These are phyloP conservation scores for Cacoxenus indagator DNA, from an alignment of 2,888 invertebrate genomes.

Conservation along the genomic window DNA sequence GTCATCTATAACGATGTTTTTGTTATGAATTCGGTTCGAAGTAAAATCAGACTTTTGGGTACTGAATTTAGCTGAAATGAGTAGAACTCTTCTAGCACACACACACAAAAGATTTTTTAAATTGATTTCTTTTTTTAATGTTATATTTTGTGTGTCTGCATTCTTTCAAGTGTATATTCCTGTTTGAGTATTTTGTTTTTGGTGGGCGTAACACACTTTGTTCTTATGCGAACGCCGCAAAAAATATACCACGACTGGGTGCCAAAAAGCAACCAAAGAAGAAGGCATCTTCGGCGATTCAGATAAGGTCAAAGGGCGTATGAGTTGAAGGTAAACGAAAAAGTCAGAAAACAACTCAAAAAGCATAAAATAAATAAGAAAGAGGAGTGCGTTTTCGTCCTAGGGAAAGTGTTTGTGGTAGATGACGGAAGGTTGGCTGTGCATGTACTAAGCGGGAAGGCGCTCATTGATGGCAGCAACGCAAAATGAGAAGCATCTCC, in stretches of 20 bases:
- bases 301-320: not conserved
- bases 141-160: conserved; percentile 16
- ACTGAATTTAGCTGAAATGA: conserved; percentile 1
- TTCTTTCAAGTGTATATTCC: conserved; percentile 24
- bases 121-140: not conserved
- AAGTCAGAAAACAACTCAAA: not conserved
- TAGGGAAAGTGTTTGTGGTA: not conserved
- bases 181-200: conserved; percentile 19
- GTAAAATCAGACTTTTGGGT: conserved; percentile 66
- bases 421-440: not conserved
- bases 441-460: not conserved
- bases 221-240: not conserved
- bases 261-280: not conserved
- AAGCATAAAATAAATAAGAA: not conserved
- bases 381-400: not conserved
- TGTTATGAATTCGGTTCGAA: conserved; percentile 50
- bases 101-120: not conserved
- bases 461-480: not conserved
- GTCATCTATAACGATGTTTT: not conserved
- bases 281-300: not conserved
- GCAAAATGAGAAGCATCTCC: not conserved
- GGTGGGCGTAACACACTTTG: not conserved
- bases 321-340: not conserved
- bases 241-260: not conserved
- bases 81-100: not conserved